Evolutionary conservation across 2,797 vertebrate species (phyloP).

Genomic region (Pelobates cultripes): DNA sequence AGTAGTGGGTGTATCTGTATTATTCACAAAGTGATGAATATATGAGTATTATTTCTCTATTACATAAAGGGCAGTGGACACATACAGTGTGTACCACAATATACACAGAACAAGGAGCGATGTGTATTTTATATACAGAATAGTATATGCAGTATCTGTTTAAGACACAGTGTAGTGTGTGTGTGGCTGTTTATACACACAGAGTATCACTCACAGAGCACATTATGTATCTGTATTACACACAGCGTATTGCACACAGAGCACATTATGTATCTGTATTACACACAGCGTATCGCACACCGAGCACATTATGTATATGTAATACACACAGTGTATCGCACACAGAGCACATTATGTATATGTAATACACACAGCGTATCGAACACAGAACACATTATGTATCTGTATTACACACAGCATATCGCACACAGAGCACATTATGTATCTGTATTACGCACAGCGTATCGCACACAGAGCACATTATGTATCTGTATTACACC

Average conservation of each 20-base stretch:
- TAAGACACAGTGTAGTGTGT: slow-evolving; percentile 7
- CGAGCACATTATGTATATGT: background rate
- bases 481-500: slow-evolving; percentile 13
- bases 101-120: too few species aligned
- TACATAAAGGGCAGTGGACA: too few species aligned
- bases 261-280: slow-evolving; percentile 8
- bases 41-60: too few species aligned
- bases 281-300: background rate
- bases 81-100: too few species aligned
- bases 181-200: slow-evolving; percentile 11
- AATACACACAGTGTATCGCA: background rate
- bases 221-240: slow-evolving; percentile 10
- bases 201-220: slow-evolving; percentile 1
- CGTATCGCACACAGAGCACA: slow-evolving; percentile 2
- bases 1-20: slow-evolving; percentile 9
- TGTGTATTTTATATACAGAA: too few species aligned
- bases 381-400: background rate
- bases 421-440: slow-evolving; percentile 3
- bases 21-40: background rate
- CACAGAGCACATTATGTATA: slow-evolving; percentile 5
- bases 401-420: slow-evolving; percentile 8
- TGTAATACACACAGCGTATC: slow-evolving; percentile 5
- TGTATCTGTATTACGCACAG: slow-evolving; percentile 13
- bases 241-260: slow-evolving; percentile 7
- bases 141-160: too few species aligned